Conservation (phyloP, 2,888 invertebrate species). For the Lissonota sp. region DNA sequence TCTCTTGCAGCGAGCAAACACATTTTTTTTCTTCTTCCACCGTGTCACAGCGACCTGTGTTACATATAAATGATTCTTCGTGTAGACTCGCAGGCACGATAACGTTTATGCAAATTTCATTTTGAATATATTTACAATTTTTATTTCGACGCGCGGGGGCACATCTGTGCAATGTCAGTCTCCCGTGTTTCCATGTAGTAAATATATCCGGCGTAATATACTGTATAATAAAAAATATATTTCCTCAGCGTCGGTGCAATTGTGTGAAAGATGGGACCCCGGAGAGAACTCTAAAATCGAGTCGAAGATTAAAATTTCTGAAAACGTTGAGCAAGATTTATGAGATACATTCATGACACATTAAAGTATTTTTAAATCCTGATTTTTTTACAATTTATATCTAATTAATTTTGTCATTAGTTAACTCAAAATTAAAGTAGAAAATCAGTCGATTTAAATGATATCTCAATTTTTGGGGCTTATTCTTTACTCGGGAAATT, state of each 20-base stretch:
- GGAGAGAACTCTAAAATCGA: too few species aligned
- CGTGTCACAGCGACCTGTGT: constrained; percentile 8
- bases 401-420: too few species aligned
- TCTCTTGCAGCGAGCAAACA: neutral
- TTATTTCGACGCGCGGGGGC: constrained; percentile 31
- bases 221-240: neutral
- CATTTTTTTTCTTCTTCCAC: constrained; percentile 10
- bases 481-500: too few species aligned
- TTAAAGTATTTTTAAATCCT: too few species aligned
- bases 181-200: constrained; percentile 5
- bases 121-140: constrained; percentile 53
- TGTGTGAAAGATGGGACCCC: too few species aligned
- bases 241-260: neutral
- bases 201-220: neutral
- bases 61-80: constrained; percentile 13
- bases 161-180: constrained; percentile 12
- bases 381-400: too few species aligned
- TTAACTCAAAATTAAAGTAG: too few species aligned
- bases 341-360: too few species aligned
- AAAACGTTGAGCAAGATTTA: too few species aligned
- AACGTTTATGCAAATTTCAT: constrained; percentile 56
- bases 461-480: too few species aligned
- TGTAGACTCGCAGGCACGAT: constrained; percentile 9
- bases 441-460: too few species aligned
- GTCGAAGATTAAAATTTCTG: too few species aligned